Percentiles rank a stretch among this genome's conserved stretches.
Conservation (phyloP, 1,140 invertebrate genomes). For the Brevipalpus yothersi region DNA sequence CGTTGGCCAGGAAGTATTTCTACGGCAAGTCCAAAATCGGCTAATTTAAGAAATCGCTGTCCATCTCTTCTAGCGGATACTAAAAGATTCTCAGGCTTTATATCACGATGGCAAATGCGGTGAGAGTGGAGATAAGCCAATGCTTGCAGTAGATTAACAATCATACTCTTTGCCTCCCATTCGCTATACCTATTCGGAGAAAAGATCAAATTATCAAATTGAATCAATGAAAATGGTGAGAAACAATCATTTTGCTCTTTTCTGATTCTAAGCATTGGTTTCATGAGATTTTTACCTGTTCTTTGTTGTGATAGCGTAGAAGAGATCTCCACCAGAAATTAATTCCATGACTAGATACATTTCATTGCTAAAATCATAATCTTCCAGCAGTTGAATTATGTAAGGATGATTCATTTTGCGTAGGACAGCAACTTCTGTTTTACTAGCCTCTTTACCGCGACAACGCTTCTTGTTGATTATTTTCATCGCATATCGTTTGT, state of each 20-base stretch:
- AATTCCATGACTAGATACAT: constrained; percentile 90
- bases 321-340: constrained; percentile 90
- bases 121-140: constrained; percentile 80
- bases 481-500: constrained; percentile 68
- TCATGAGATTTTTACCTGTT: neutral
- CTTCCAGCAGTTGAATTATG: constrained; percentile 73
- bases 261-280: neutral
- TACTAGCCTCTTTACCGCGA: constrained; percentile 52
- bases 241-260: no score
- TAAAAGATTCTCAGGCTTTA: constrained; percentile 37
- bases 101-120: constrained; percentile 84
- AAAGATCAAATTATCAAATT: neutral
- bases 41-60: constrained; percentile 60
- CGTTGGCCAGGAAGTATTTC: constrained; percentile 42
- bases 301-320: constrained; percentile 74
- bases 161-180: constrained; percentile 65
- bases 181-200: constrained; percentile 71
- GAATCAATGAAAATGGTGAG: no score
- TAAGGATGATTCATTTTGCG: constrained; percentile 69
- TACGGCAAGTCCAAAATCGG: constrained; percentile 90
- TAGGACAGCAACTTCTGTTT: constrained; percentile 72
- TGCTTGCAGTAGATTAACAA: constrained; percentile 62
- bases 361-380: constrained; percentile 64
- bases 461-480: constrained; percentile 90
- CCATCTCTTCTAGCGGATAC: constrained; percentile 47